Evolutionary conservation across 2,888 invertebrate genomes (phyloP).

Genomic region (Napeogenes inachia): DNA sequence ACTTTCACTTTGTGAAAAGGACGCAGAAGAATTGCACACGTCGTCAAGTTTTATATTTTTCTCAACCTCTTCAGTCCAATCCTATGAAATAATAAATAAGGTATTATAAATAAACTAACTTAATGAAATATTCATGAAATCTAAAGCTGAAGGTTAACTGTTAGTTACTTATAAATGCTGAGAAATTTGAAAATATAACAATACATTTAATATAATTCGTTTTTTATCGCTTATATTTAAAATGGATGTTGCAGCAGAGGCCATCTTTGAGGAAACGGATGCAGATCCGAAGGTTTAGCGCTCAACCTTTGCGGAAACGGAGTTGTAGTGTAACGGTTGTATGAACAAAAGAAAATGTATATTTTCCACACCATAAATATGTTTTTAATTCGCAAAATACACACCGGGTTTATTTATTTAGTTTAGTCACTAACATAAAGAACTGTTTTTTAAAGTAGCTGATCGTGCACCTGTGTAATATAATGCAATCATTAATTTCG

Average conservation of each 20-base stretch:
- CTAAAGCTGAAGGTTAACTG: not conserved
- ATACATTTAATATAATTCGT: too few relatives aligned
- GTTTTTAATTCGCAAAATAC: too few relatives aligned
- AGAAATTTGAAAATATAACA: too few relatives aligned
- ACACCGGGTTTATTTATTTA: too few relatives aligned
- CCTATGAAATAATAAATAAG: conserved; percentile 41
- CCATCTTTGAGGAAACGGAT: not conserved
- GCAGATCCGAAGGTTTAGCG: not conserved
- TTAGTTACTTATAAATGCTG: too few relatives aligned
- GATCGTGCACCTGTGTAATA: too few relatives aligned
- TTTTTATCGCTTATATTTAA: too few relatives aligned
- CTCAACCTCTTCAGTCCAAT: conserved; percentile 75
- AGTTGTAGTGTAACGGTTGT: not conserved
- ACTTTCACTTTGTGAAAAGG: conserved; percentile 51
- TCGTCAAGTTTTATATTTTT: conserved; percentile 70
- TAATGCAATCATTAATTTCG: too few relatives aligned
- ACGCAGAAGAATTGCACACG: conserved; percentile 54
- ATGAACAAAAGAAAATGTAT: too few relatives aligned
- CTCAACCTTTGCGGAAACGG: not conserved
- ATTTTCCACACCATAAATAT: too few relatives aligned
- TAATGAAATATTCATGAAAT: not conserved
- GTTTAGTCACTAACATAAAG: too few relatives aligned
- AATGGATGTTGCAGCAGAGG: not conserved
- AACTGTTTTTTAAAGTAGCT: too few relatives aligned
- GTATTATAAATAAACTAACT: not conserved